A percentile compares a stretch with the other conserved stretches of the same genome.
Conservation (phyloP, 2,113 vertebrate species). For the Sinocyclocheilus grahami region DNA sequence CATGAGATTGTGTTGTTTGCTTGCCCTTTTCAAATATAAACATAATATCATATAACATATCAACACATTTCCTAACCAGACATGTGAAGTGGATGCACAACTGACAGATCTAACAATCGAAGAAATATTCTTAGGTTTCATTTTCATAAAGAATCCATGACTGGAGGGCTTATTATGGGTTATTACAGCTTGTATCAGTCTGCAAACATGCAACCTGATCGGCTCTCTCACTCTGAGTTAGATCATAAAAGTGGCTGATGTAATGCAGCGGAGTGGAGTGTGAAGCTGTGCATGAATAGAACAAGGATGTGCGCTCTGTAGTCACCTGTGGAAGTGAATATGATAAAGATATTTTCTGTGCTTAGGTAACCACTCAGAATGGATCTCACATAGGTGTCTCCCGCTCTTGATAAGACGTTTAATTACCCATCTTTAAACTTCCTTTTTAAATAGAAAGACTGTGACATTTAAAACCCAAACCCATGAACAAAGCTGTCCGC, state of each 20-base stretch:
- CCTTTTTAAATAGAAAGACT: constrained; percentile 68
- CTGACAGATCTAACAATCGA: background rate
- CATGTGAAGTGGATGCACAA: background rate
- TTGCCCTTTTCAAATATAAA: background rate
- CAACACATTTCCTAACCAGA: background rate
- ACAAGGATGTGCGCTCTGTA: background rate
- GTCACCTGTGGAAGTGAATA: constrained; percentile 40
- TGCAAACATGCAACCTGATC: constrained; percentile 26
- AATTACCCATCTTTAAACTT: constrained; percentile 67
- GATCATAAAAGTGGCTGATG: background rate
- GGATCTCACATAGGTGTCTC: constrained; percentile 59
- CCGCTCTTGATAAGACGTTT: constrained; percentile 56
- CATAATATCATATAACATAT: background rate
- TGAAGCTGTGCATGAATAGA: background rate
- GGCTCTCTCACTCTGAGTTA: background rate
- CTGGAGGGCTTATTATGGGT: background rate
- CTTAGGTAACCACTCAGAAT: constrained; percentile 46
- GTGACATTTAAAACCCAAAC: constrained; percentile 83
- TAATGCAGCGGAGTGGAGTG: background rate
- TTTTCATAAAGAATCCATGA: background rate
- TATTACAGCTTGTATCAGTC: background rate
- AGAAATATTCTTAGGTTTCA: constrained; percentile 1
- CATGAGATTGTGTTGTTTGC: background rate
- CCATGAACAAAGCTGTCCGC: constrained; percentile 82
- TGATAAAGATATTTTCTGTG: constrained; percentile 49